Percentiles rank a stretch among this genome's conserved stretches.
phyloP scores from a whole-genome alignment of 2,888 invertebrate species.

The Cantharis lateralis region DNA sequence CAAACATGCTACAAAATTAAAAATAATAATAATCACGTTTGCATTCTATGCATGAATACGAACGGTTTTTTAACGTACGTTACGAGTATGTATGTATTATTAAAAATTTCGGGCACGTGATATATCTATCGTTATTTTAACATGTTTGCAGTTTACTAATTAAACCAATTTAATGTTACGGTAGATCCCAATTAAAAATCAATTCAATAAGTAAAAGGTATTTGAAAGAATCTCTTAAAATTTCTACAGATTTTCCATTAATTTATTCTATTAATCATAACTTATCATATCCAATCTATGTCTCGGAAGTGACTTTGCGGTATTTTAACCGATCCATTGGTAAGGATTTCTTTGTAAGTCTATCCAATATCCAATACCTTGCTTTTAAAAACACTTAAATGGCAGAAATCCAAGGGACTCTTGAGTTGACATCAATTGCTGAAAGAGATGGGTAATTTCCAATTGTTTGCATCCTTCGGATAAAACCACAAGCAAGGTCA shows the following conservation, averaged over 20 bases:
- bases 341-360: too few species aligned
- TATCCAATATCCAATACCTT: too few species aligned
- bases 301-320: too few species aligned
- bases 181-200: not conserved
- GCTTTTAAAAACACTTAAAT: too few species aligned
- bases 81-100: not conserved
- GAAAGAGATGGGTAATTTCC: too few species aligned
- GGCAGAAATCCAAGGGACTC: too few species aligned
- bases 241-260: not conserved
- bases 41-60: constrained; percentile 7
- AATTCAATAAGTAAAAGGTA: not conserved
- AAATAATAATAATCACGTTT: constrained; percentile 6
- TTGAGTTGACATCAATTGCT: too few species aligned
- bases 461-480: too few species aligned
- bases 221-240: not conserved
- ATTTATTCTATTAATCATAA: too few species aligned
- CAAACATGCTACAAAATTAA: not conserved
- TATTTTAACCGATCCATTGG: too few species aligned
- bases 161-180: not conserved
- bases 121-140: not conserved
- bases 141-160: not conserved
- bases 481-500: too few species aligned
- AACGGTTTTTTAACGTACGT: constrained; percentile 3
- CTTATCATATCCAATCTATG: too few species aligned
- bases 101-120: not conserved